These are phyloP conservation scores for Calcarius lapponicus DNA, from an alignment of 2,797 vertebrate species.

Conservation along the genomic window DNA sequence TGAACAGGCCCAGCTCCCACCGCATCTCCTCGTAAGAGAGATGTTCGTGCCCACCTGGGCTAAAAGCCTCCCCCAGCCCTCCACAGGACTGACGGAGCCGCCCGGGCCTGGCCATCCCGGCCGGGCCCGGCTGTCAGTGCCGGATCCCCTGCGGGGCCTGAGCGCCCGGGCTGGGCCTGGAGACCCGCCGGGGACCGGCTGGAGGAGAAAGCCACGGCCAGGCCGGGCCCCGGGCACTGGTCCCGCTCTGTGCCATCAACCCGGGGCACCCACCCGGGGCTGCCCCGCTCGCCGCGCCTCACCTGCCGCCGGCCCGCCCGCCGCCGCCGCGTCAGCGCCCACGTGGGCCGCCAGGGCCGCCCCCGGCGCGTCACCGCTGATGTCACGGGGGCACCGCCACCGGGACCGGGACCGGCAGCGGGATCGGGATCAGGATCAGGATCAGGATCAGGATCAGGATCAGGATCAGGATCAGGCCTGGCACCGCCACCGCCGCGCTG, in stretches of 20 bases:
- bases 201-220: fast-evolving
- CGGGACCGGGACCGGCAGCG: not conserved
- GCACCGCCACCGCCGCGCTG: fast-evolving
- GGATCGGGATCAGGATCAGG: too few relatives aligned
- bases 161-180: not conserved
- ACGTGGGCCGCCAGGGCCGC: constrained; percentile 35
- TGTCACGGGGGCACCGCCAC: not conserved
- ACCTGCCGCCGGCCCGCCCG: constrained; percentile 22
- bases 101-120: not conserved
- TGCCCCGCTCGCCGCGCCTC: not conserved
- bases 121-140: not conserved
- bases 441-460: too few relatives aligned
- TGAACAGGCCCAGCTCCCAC: not conserved
- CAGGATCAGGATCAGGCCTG: too few relatives aligned
- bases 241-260: not conserved
- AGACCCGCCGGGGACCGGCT: not conserved
- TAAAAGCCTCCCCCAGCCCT: not conserved
- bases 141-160: not conserved
- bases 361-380: not conserved
- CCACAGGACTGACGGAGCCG: not conserved
- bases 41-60: not conserved
- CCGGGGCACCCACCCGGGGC: not conserved
- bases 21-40: not conserved
- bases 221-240: fast-evolving
- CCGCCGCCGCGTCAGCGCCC: constrained; percentile 32